Evolutionary conservation across 2,797 vertebrate species (phyloP).

Genomic region (Apogon talboti): DNA sequence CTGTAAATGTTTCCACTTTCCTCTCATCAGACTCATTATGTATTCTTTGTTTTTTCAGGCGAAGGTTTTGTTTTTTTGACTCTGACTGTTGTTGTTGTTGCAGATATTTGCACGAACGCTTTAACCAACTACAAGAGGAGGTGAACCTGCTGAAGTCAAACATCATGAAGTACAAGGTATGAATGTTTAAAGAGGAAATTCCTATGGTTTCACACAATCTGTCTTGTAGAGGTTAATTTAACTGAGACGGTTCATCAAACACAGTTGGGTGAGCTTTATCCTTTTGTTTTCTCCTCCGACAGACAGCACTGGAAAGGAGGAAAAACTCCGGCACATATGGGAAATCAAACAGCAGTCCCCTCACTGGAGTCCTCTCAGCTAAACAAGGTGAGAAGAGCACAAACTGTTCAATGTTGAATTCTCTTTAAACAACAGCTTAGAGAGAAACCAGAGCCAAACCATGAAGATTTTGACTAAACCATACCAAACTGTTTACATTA

Average conservation of each 20-base stretch:
- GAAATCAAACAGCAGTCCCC: constrained; percentile 88
- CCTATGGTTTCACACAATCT: neutral
- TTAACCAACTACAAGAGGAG: constrained; percentile 95
- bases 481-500: too few relatives aligned
- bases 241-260: constrained; percentile 9
- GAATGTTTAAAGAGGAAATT: neutral
- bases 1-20: neutral
- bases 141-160: constrained; percentile 93
- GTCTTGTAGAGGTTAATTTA: constrained; percentile 1
- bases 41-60: neutral
- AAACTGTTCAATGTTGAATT: constrained; percentile 29
- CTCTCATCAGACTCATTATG: neutral
- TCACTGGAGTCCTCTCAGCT: constrained; percentile 95
- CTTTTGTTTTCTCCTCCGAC: constrained; percentile 5
- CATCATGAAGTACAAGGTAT: constrained; percentile 97
- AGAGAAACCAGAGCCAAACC: constrained; percentile 15
- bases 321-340: constrained; percentile 89
- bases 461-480: too few relatives aligned
- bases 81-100: neutral
- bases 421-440: constrained; percentile 19
- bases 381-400: constrained; percentile 89
- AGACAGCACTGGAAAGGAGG: constrained; percentile 95
- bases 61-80: neutral
- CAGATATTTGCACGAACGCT: constrained; percentile 96
- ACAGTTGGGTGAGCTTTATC: neutral